Conservation (phyloP, 1,140 invertebrate species). For the Zaprionus africanus region DNA sequence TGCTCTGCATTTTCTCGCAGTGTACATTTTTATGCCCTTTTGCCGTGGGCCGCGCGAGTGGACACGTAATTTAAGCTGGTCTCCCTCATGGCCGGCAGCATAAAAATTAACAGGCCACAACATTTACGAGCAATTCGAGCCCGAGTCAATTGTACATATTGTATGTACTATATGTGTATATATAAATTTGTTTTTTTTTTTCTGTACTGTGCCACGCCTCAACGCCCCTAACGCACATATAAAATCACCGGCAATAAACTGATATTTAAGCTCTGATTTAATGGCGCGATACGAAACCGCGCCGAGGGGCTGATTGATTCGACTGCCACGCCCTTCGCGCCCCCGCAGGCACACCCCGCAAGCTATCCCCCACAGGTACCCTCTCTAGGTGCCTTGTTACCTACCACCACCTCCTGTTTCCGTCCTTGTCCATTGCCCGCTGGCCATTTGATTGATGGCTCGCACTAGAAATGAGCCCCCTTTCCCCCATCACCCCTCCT, state of each 20-base stretch:
- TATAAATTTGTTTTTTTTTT: background rate
- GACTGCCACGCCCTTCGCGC: conserved; percentile 2
- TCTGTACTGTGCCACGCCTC: background rate
- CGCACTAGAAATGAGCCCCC: conserved; percentile 24
- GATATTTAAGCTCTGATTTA: conserved; percentile 57
- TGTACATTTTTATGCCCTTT: conserved; percentile 3
- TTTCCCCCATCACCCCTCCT: too few relatives aligned
- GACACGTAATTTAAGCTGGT: conserved; percentile 24
- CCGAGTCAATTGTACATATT: conserved; percentile 38
- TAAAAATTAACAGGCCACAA: conserved; percentile 37
- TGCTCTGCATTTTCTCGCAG: background rate
- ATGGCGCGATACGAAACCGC: conserved; percentile 47
- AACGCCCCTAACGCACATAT: conserved; percentile 9
- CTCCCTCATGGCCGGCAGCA: conserved; percentile 20
- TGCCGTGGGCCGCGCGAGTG: background rate
- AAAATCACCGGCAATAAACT: conserved; percentile 51
- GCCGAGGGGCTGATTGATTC: conserved; percentile 50
- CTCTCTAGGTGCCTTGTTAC: background rate
- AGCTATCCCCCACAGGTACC: background rate
- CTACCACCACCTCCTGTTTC: background rate
- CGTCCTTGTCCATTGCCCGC: conserved; percentile 18
- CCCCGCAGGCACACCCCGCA: background rate
- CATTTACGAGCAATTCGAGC: conserved; percentile 38
- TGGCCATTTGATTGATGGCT: conserved; percentile 51
- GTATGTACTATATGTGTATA: conserved; percentile 20